These are phyloP conservation scores for Eremobia ochroleuca DNA, from an alignment of 2,888 invertebrate genomes.

Conservation along the genomic window DNA sequence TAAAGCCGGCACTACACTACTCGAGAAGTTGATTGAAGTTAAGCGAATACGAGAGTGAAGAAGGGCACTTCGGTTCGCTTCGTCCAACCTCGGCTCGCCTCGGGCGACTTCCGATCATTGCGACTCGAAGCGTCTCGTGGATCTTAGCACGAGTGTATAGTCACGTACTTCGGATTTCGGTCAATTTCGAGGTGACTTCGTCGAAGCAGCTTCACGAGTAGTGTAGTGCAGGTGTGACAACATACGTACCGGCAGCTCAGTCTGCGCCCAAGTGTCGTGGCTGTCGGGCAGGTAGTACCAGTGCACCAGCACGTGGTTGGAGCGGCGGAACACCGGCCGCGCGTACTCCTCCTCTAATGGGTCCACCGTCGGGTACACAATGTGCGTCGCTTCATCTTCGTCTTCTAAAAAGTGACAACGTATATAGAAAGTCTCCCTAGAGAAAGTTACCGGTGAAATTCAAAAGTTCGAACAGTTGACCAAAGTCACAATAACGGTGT, in stretches of 20 bases:
- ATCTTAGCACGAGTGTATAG: no score
- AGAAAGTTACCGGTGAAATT: background rate
- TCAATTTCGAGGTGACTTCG: no score
- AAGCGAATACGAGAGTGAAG: background rate
- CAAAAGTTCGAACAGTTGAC: background rate
- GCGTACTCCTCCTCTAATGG: slow-evolving; percentile 97
- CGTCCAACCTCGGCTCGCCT: background rate
- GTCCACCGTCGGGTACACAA: slow-evolving; percentile 96
- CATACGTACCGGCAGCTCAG: slow-evolving; percentile 85
- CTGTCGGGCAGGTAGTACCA: slow-evolving; percentile 99
- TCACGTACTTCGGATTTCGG: no score
- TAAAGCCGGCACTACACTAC: no score
- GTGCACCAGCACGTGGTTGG: slow-evolving; percentile 96
- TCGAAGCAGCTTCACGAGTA: background rate
- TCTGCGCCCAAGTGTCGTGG: slow-evolving; percentile 96
- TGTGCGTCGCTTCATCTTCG: slow-evolving; percentile 97
- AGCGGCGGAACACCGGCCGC: slow-evolving; percentile 95
- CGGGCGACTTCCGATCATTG: background rate
- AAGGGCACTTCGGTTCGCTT: background rate
- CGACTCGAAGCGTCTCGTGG: background rate
- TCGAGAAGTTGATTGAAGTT: background rate
- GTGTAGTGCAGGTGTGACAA: background rate
- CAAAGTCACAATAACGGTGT: no score
- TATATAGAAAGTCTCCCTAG: background rate
- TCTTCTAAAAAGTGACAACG: slow-evolving; percentile 88